Evolutionary conservation across 2,797 vertebrate genomes (phyloP), one percentile per base, ranked within the genome.

Genomic region (Holocentrus rufus): DNA sequence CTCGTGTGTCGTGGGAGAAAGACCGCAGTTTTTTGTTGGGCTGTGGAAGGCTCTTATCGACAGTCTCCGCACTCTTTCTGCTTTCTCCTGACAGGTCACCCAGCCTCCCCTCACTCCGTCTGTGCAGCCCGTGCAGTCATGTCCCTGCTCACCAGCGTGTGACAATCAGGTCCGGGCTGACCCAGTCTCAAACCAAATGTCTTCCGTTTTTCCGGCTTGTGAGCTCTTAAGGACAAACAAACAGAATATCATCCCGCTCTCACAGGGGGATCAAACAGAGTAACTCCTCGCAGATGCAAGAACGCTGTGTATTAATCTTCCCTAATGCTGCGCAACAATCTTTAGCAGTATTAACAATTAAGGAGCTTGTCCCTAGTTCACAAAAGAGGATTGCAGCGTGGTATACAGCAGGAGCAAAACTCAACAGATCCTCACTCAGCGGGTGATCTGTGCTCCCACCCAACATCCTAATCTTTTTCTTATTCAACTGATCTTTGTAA

Each of bases 261-360:
- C 18, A 17, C 11, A 22, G 5, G n/a, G 20, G 14, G 53, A 60
- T 64, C 65, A 56, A 31, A 34, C 49, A 49, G 30, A 36, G 27
- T 6, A 34, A 50, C 31, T n/a, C 14, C 8, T 14, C 11, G 34
- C 57, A 54, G 17, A 61, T 68, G 23, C 25, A 20, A 20, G 67
- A 52, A 60, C 4, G 5, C n/a, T 15, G 18, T 25, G 5, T 31
- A n/a, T 31, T 63, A 49, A 49, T 53, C 34, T 49, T 47, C 23
- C 56, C 55, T 77, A 79, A 90, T 72, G 76, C 76, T 54, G 20
- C 64, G 23, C 7, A 42, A 80, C 76, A 76, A 64, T 88, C 64
- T 79, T 79, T 55, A 77, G 65, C 53, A 27, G 86, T 20, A 82
- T 88, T 83, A 91, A 67, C 85, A 84, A 85, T 86, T 90, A 92